Evolutionary conservation across 2,888 invertebrate genomes (phyloP), one percentile per base, ranked within the genome.

Genomic region (Ochropleura leucogaster): DNA sequence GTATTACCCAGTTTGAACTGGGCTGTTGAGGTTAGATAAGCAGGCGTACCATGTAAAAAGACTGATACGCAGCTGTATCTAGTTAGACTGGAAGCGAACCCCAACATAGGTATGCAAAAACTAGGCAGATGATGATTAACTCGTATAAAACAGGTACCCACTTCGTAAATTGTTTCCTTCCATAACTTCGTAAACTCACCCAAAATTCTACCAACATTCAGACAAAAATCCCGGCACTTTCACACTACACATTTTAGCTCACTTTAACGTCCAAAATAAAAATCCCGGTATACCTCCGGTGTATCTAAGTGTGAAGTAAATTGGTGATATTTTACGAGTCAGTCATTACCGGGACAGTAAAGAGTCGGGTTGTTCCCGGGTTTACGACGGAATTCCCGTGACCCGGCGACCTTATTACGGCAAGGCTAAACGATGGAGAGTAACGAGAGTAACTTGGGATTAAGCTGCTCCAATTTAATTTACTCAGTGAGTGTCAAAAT

Each of bases 311-410:
- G 95, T 92, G 93, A 93, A 94, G 93, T 94, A 87, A 86, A 96
- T 95, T 95, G 95, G 93, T 90, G 94, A 95, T 95, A 95, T 94
- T 96, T 96, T 95, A 96, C 93, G 95, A 93, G 86, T 82, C 76
- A 86, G 92, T 92, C 94, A 94, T 95, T 94, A 94, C 93, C 83
- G 85, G 85, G 90, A 89, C 91, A 92, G 94, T 95, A 95, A 95
- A 95, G 92, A 89, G 90, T 88, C 89, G 89, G 90, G 91, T 88
- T 90, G 92, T 84, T 86, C 76, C 89, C 89, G 87, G 89, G 91
- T 95, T 96, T 95, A 96, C 93, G 94, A 94, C 88, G 91, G 91
- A 91, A 91, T 93, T 89, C 79, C 90, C 92, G 92, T 92, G 95
- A 94, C 94, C 94, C 90, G 90, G 72, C 89, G 90, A 91, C 92